phyloP scores from a whole-genome alignment of 2,888 invertebrate species.

The Enoplolaimus lenunculus region DNA sequence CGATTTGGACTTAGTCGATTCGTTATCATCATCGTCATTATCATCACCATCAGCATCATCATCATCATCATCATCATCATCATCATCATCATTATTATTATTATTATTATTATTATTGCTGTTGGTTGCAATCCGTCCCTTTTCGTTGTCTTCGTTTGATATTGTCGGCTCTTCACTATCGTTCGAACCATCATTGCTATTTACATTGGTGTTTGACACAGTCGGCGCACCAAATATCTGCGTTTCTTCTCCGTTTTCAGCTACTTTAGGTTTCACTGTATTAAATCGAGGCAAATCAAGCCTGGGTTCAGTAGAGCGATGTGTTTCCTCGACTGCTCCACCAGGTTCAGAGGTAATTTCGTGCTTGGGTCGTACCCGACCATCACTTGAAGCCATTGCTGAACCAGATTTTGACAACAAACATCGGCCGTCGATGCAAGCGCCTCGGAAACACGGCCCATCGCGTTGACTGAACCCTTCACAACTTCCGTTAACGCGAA shows the following conservation, averaged over 20 bases:
- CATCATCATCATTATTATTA: too few species aligned
- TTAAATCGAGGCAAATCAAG: too few species aligned
- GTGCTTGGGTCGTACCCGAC: background rate
- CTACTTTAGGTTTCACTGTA: too few species aligned
- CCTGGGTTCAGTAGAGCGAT: too few species aligned
- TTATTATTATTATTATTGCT: too few species aligned
- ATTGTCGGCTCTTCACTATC: background rate
- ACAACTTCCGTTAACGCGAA: background rate
- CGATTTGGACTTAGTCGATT: background rate
- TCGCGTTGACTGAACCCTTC: background rate
- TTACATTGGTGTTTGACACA: background rate
- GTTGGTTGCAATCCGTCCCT: background rate
- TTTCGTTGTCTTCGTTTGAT: background rate
- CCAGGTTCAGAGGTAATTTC: background rate
- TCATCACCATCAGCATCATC: too few species aligned
- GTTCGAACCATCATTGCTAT: background rate
- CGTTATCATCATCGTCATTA: too few species aligned
- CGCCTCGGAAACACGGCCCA: constrained; percentile 1
- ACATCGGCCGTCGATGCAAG: background rate
- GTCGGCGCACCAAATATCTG: background rate
- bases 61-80: too few species aligned
- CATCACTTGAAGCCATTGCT: background rate
- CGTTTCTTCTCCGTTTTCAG: too few species aligned
- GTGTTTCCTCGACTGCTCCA: background rate
- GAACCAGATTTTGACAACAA: background rate